Conservation (phyloP, 1,140 invertebrate genomes). For the Leucophenga varia region DNA sequence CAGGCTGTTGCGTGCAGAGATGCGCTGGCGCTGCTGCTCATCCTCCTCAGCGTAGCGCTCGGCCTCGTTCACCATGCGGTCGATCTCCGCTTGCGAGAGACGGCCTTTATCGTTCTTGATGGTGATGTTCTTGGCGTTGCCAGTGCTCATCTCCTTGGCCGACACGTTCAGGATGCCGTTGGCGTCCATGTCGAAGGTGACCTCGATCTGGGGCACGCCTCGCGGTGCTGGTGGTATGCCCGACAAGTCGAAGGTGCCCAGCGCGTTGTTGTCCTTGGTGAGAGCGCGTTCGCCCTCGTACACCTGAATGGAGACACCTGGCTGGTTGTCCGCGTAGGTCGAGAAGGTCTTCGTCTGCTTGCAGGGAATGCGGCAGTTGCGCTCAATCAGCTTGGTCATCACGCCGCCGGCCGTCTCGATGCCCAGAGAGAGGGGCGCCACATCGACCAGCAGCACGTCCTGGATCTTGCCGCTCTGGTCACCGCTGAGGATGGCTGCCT, state of each 20-base stretch:
- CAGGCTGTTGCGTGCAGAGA: conserved; percentile 63
- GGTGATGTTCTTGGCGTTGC: conserved; percentile 71
- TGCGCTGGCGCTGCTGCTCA: conserved; percentile 68
- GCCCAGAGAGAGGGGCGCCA: conserved; percentile 62
- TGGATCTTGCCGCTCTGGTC: conserved; percentile 65
- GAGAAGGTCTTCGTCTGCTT: conserved; percentile 68
- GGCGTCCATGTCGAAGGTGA: too few species aligned
- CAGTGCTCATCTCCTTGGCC: conserved; percentile 61
- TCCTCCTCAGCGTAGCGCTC: conserved; percentile 60
- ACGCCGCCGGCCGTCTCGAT: conserved; percentile 64
- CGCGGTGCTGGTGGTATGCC: conserved; percentile 81
- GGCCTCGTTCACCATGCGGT: conserved; percentile 56
- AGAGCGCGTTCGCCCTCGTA: conserved; percentile 71
- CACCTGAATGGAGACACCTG: conserved; percentile 69
- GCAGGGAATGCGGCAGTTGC: conserved; percentile 66
- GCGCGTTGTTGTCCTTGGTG: conserved; percentile 73
- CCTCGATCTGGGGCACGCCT: conserved; percentile 76
- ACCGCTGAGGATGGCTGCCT: conserved; percentile 75
- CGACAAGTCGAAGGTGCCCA: conserved; percentile 76
- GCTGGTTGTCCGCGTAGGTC: conserved; percentile 72
- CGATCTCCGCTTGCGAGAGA: conserved; percentile 78
- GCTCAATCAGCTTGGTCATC: conserved; percentile 67
- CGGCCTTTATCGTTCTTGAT: conserved; percentile 85
- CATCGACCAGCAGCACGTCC: conserved; percentile 62
- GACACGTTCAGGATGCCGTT: too few species aligned